Percentiles rank a stretch among this genome's conserved stretches.
phyloP scores from a whole-genome alignment of 2,888 invertebrate genomes.

The Chymomyza amoena region DNA sequence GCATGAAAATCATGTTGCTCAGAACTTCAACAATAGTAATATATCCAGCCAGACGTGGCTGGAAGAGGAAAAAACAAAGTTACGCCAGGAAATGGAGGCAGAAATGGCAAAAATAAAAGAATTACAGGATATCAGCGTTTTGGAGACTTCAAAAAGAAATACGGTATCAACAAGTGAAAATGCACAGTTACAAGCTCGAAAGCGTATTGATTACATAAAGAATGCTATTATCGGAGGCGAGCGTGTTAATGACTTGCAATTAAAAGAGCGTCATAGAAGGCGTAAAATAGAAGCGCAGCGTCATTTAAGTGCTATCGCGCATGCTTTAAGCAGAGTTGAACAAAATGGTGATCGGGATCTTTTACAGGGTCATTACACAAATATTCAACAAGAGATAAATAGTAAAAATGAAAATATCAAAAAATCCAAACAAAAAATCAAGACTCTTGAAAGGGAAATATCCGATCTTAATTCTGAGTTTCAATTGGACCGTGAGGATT shows the following conservation, averaged over 20 bases:
- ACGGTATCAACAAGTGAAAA: slow-evolving; percentile 17
- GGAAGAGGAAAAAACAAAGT: slow-evolving; percentile 78
- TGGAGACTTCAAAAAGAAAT: neutral
- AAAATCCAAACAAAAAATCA: slow-evolving; percentile 83
- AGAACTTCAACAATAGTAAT: slow-evolving; percentile 6
- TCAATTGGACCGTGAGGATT: slow-evolving; percentile 89
- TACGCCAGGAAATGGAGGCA: slow-evolving; percentile 69
- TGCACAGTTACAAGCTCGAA: slow-evolving; percentile 70
- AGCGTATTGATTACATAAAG: slow-evolving; percentile 83
- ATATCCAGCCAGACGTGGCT: slow-evolving; percentile 59
- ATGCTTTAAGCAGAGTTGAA: slow-evolving; percentile 82
- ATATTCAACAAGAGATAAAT: slow-evolving; percentile 88
- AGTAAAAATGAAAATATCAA: slow-evolving; percentile 84
- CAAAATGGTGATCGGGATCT: slow-evolving; percentile 85
- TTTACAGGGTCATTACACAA: slow-evolving; percentile 87
- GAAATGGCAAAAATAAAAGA: slow-evolving; percentile 44
- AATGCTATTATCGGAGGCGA: slow-evolving; percentile 90
- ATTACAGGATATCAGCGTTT: neutral
- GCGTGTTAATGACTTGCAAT: slow-evolving; percentile 84
- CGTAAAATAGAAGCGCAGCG: slow-evolving; percentile 86
- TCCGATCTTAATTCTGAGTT: slow-evolving; percentile 89
- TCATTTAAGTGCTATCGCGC: slow-evolving; percentile 81
- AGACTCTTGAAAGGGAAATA: slow-evolving; percentile 85
- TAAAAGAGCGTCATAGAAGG: slow-evolving; percentile 84
- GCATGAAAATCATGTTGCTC: slow-evolving; percentile 5